phyloP scores from a whole-genome alignment of 2,113 vertebrate genomes.

The Rhinopomastus cyanomelas region DNA sequence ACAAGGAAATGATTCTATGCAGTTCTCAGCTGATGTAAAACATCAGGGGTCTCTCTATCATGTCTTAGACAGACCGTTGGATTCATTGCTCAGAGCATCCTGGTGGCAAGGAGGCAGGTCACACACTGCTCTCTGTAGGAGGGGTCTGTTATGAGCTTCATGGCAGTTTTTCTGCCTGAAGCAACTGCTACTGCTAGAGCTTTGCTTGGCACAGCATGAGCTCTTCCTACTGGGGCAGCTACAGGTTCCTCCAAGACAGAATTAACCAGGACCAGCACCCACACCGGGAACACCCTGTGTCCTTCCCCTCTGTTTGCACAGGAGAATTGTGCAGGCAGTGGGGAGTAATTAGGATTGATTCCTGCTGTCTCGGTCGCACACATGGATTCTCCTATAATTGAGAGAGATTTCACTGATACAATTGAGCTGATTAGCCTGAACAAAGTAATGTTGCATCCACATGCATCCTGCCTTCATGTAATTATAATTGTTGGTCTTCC shows the following conservation, averaged over 20 bases:
- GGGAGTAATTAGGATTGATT: slow-evolving; percentile 67
- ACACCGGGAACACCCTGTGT: background rate
- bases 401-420: slow-evolving; percentile 36
- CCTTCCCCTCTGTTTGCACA: slow-evolving; percentile 6
- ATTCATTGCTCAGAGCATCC: background rate
- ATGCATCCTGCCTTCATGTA: slow-evolving; percentile 45
- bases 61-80: background rate
- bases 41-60: background rate
- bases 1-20: background rate
- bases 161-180: background rate
- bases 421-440: slow-evolving; percentile 62
- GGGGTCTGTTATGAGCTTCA: background rate
- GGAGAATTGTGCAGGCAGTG: slow-evolving; percentile 18
- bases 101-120: background rate
- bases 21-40: background rate
- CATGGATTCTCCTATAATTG: slow-evolving; percentile 59
- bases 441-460: slow-evolving; percentile 47
- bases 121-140: background rate
- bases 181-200: background rate
- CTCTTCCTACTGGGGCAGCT: background rate
- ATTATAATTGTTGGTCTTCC: slow-evolving; percentile 46
- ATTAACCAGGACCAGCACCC: background rate
- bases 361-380: slow-evolving; percentile 32
- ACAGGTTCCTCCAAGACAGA: background rate
- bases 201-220: background rate